Conservation (phyloP, 2,797 vertebrate genomes). For the Coendou prehensilis region DNA sequence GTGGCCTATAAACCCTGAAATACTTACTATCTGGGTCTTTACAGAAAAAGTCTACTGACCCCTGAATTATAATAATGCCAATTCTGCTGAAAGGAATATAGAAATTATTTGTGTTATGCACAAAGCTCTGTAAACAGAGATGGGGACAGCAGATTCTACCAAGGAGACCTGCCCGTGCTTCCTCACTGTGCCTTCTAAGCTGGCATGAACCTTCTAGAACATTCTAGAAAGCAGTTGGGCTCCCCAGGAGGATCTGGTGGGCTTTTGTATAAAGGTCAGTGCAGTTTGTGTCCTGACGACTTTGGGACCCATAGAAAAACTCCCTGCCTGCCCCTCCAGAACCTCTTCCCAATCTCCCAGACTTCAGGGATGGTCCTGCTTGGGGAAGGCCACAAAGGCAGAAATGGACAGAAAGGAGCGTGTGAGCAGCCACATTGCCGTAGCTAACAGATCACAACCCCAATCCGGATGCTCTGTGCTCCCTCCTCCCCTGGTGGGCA, state of each 20-base stretch:
- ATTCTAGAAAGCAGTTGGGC: neutral
- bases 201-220: neutral
- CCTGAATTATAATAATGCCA: neutral
- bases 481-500: too few relatives aligned
- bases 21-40: neutral
- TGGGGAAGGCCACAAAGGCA: neutral
- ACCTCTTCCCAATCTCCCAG: neutral
- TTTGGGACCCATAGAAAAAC: neutral
- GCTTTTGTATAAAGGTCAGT: neutral
- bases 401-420: neutral
- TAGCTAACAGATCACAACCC: neutral
- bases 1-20: neutral
- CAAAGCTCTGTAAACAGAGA: neutral
- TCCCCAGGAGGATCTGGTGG: neutral
- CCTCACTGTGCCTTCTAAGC: neutral
- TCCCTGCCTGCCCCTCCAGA: neutral
- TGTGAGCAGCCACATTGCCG: neutral
- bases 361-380: neutral
- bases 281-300: neutral
- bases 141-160: neutral
- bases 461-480: too few relatives aligned
- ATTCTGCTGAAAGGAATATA: neutral
- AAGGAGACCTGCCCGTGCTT: neutral
- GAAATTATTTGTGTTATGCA: neutral
- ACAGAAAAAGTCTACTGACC: neutral